Evolutionary conservation across 2,113 vertebrate species (phyloP).

Genomic region (Tyrannus savana): DNA sequence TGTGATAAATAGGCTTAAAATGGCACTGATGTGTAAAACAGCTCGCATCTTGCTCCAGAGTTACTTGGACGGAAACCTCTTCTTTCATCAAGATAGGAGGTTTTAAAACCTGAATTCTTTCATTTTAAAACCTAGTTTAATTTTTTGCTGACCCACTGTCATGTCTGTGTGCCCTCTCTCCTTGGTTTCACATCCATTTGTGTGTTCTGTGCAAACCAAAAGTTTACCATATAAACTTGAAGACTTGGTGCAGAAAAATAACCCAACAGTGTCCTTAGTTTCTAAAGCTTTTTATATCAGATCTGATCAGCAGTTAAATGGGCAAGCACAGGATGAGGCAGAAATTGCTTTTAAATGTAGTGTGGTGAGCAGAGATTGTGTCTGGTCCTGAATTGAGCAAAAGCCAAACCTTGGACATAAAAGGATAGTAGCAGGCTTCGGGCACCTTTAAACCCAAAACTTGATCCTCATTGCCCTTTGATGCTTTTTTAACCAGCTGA

Average conservation of each 20-base stretch:
- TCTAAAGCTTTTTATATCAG: not conserved
- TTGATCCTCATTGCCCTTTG: not conserved
- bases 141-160: not conserved
- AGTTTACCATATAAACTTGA: not conserved
- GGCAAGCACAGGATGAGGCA: not conserved
- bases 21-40: not conserved
- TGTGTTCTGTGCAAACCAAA: not conserved
- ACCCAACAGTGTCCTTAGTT: not conserved
- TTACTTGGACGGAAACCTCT: not conserved
- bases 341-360: not conserved
- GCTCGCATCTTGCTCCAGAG: not conserved
- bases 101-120: not conserved
- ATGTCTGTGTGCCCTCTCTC: not conserved
- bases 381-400: not conserved
- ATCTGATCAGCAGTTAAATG: not conserved
- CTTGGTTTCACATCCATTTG: accelerated
- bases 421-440: not conserved
- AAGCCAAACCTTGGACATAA: not conserved
- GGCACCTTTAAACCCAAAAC: not conserved
- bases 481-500: not conserved
- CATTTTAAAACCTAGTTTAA: not conserved
- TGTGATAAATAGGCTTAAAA: not conserved
- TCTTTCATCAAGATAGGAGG: not conserved
- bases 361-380: not conserved
- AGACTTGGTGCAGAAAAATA: not conserved